Base-by-base conservation (phyloP, 2,797 vertebrate species). In the Saguinus oedipus region DNA sequence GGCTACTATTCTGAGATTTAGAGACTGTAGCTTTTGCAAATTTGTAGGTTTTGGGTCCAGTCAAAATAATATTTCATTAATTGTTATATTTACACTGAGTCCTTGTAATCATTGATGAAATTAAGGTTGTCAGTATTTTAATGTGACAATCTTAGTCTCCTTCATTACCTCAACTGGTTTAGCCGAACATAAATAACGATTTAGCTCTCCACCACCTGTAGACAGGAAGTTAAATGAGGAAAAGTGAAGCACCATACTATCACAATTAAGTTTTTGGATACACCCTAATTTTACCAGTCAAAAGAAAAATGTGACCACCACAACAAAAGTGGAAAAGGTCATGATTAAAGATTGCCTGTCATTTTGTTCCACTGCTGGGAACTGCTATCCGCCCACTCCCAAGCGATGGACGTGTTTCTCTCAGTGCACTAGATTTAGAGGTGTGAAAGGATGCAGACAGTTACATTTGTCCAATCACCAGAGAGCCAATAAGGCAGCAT, bases 381-480 rank as follows among this genome's bases (percentile, higher is more conserved):
- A n/a, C 61, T 70, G 78, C 39, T 85, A 2, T 5, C 90, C 74
- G 59, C 85, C 93, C 55, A 61, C 78, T 93, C 75, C 7, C 30
- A 24, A 68, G 68, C 78, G 79, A 97, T 24, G 7, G 90, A 93
- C 94, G 59, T 26, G 39, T 83, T 95, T 90, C 50, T 85, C 68
- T 74, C 17, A 7, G 33, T 75, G 48, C 70, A 11, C 57, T n/a
- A 68, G 90, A 94, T 90, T 94, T 89, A 96, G 93, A 90, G 33
- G 59, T 22, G 74, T 75, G 22, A 2, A 93, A 97, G 30, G n/a
- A 97, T 72, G 90, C 53, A 91, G 70, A 88, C 87, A 57, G 9
- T 76, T 78, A 95, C 44, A 90, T 86, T 93, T 46, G 44, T 92
- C 98, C 98, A 93, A 68, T 90, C 95, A 33, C 61, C 81, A 27